phyloP scores from a whole-genome alignment of 2,888 invertebrate species.

The Ochropacha duplaris region DNA sequence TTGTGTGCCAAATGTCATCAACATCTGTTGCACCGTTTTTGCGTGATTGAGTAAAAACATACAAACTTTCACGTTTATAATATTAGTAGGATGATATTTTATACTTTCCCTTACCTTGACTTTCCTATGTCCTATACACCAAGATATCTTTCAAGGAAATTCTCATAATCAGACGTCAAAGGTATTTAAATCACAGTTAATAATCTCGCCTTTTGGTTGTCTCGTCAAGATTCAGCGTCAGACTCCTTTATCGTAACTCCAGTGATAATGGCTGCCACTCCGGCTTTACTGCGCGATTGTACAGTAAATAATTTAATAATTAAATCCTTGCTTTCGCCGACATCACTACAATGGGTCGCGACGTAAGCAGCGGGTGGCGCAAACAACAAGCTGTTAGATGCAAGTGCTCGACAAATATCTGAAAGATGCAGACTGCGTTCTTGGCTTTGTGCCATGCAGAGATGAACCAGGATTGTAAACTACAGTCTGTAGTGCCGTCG shows the following conservation, averaged over 20 bases:
- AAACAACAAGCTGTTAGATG: conserved; percentile 15
- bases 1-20: no score
- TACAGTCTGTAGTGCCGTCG: not conserved
- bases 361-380: conserved; percentile 27
- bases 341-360: conserved; percentile 43
- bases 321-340: conserved; percentile 46
- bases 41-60: no score
- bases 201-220: conserved; percentile 8
- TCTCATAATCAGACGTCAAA: conserved; percentile 4
- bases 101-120: not conserved
- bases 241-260: conserved; percentile 4
- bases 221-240: conserved; percentile 5
- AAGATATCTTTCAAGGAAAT: not conserved
- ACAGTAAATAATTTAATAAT: conserved; percentile 58
- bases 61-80: no score
- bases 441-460: not conserved
- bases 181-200: conserved; percentile 5
- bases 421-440: not conserved
- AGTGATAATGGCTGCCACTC: not conserved
- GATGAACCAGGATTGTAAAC: not conserved
- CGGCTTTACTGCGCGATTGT: conserved; percentile 11
- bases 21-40: no score
- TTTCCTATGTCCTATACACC: not conserved
- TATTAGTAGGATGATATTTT: no score
- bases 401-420: not conserved